Percentiles rank a stretch among this genome's conserved stretches.
Conservation (phyloP, 1,140 invertebrate species). For the Hyphantria cunea region DNA sequence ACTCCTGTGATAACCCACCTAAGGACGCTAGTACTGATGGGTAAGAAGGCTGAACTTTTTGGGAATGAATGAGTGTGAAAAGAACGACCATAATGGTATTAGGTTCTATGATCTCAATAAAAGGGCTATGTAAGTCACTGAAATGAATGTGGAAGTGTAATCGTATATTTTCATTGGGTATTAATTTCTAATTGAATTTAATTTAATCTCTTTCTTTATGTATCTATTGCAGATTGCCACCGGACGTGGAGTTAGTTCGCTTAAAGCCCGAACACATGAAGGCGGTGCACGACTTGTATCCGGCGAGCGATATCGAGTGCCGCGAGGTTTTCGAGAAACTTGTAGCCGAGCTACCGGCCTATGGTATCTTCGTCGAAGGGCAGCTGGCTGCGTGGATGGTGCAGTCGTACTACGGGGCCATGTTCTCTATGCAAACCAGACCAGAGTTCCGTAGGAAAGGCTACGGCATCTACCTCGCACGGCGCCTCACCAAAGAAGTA, state of each 20-base stretch:
- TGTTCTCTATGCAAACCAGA: constrained; percentile 95
- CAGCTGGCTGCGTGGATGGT: constrained; percentile 92
- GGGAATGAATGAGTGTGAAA: neutral
- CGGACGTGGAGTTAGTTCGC: constrained; percentile 86
- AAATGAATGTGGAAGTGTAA: too few relatives aligned
- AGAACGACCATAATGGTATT: neutral
- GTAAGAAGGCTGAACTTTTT: constrained; percentile 42
- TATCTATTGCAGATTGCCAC: constrained; percentile 75
- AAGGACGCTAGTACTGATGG: constrained; percentile 81
- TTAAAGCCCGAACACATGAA: constrained; percentile 89
- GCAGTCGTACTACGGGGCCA: constrained; percentile 93
- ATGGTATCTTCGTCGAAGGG: constrained; percentile 88
- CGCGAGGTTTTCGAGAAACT: constrained; percentile 91
- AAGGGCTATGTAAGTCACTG: too few relatives aligned
- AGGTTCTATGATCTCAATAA: too few relatives aligned
- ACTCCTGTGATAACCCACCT: constrained; percentile 85
- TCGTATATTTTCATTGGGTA: neutral
- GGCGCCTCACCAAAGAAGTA: constrained; percentile 86
- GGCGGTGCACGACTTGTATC: constrained; percentile 91
- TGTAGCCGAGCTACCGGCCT: constrained; percentile 87
- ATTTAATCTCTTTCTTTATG: neutral
- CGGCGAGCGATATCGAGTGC: constrained; percentile 92
- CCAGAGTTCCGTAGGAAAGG: constrained; percentile 91
- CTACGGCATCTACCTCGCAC: constrained; percentile 86
- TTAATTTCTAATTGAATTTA: neutral